Base-by-base conservation (phyloP, 2,888 invertebrate species). In the Andricus quercusramuli region DNA sequence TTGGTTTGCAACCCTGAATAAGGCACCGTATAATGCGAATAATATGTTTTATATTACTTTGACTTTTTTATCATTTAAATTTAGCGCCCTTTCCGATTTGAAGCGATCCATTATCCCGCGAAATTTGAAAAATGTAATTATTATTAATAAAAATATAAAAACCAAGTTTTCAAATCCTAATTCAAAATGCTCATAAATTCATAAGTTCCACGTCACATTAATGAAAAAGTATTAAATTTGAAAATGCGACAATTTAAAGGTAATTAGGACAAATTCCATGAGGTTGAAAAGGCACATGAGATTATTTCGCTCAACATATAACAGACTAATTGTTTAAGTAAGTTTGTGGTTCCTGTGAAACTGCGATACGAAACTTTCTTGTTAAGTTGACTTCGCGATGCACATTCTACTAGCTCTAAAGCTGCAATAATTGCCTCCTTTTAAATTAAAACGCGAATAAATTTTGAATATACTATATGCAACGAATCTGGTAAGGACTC, bases 301-400 rank as follows among this genome's bases (percentile, higher is more conserved):
- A 74, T 74, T 74, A 74, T 74, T 74, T 59, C 56, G n/a, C 56
- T 37, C 6, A 64, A 65, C 44, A 64, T 65, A 17, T 64, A 64
- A 64, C 64, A 65, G 64, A 47, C 77, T 77, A 77, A 77, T 77
- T 77, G 77, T 77, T 65, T 65, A 77, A 77, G 77, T 78, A 67
- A 78, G 56, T 78, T 78, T 59, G 25, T 67, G 65, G 56, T 22
- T 64, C 66, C 78, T 78, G 78, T 29, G 67, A 78, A 67, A 64
- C 67, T 66, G 78, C 56, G 78, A 78, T 67, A 67, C 78, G 47
- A 51, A 78, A 78, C 66, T 78, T 78, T 78, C 78, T 67, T 22
- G 77, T 74, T 74, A 74, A 74, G 32, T 56, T 74, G 32, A 15
- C 22, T 59, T 68, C n/a, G 32, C 32, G 32, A 59, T 59, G 56